These are phyloP conservation scores for Diarsia dahlii DNA, from an alignment of 2,888 invertebrate species.

Conservation along the genomic window DNA sequence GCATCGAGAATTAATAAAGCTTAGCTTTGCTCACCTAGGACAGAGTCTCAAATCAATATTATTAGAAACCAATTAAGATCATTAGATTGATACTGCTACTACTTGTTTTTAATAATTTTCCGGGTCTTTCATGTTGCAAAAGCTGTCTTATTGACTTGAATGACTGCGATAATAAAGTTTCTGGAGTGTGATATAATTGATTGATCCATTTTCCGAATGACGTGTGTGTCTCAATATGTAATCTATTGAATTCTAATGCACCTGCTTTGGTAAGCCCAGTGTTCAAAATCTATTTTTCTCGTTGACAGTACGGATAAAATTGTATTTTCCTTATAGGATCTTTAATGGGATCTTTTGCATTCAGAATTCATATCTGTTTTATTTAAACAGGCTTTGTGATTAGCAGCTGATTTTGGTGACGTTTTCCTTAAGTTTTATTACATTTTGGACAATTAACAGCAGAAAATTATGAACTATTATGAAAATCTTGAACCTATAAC, in stretches of 20 bases:
- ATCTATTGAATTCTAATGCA: background rate
- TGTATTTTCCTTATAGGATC: conserved; percentile 23
- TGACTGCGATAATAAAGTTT: conserved; percentile 30
- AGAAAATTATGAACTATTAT: too few relatives aligned
- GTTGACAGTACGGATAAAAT: background rate
- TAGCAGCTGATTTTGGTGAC: background rate
- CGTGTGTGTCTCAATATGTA: background rate
- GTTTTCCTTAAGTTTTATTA: background rate
- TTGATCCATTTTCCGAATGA: conserved; percentile 21
- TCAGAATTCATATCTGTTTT: background rate
- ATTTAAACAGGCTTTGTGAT: background rate
- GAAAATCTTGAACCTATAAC: background rate
- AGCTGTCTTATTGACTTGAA: conserved; percentile 31
- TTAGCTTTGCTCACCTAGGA: background rate
- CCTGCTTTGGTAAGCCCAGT: background rate
- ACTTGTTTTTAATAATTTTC: conserved; percentile 58
- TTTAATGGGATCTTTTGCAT: background rate
- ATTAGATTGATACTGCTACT: conserved; percentile 50
- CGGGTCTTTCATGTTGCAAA: conserved; percentile 55
- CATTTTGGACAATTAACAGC: too few relatives aligned
- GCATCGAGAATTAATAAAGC: conserved; percentile 1
- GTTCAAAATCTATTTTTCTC: background rate
- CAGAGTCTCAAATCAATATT: conserved; percentile 49
- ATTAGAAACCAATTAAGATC: conserved; percentile 49
- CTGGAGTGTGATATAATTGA: conserved; percentile 44